Base-by-base conservation (phyloP, 2,888 invertebrate species). In the Heliconius sara region DNA sequence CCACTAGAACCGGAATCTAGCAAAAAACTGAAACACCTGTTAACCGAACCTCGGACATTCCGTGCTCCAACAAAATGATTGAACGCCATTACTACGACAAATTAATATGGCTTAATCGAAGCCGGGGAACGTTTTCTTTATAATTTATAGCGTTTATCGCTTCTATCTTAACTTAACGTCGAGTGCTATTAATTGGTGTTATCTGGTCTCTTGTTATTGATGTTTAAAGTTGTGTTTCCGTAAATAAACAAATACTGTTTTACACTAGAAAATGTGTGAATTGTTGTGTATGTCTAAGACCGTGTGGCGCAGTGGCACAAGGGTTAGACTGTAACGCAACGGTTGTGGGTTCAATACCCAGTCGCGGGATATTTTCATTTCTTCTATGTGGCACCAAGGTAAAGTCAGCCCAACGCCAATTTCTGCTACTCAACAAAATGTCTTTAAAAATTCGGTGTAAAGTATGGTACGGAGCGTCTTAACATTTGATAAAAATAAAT, bases 61-160 rank as follows among this genome's bases (percentile, higher is more conserved):
- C 76, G 75, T 68, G 79, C 80, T 75, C 77, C 73, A 76, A 72
- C 52, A 74, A 63, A 78, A 72, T 71, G 78, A 81, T 80, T 80
- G 79, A 81, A 80, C 79, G 79, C 80, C 78, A 82, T 82, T 76
- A 79, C 80, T 76, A 78, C 73, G 83, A 84, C 83, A 83, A 81
- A 84, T 84, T 83, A 83, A 83, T 84, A 84, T 79, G 68, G 78
- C 82, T 83, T 82, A 84, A 84, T 84, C 81, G 82, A 63, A 68
- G 68, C 70, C 60, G 77, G 72, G 79, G 76, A 74, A 82, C 71
- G 78, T 82, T 82, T 82, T 78, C 79, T 82, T 79, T 70, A 74
- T 80, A 77, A 80, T 82, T 80, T 80, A 80, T 82, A 75, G 39
- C 78, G 60, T 79, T 78, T 82, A 82, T 82, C 82, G 78, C n/a